phyloP scores from a whole-genome alignment of 1,140 invertebrate genomes.

The Hestina assimilis region DNA sequence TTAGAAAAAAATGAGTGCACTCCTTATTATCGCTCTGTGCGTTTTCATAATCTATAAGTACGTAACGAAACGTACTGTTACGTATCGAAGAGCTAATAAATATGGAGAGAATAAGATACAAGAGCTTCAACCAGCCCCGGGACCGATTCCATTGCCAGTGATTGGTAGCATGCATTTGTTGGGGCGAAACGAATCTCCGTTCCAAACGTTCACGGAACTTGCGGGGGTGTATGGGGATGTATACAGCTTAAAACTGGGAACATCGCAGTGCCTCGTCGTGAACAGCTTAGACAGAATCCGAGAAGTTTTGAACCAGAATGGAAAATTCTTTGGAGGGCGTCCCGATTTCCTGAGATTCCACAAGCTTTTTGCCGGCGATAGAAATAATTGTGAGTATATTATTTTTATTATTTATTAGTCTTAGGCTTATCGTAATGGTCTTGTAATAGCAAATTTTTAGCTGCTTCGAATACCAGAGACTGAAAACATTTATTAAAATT shows the following conservation, averaged over 20 bases:
- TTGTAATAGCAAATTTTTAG: too few relatives aligned
- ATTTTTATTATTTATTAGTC: not conserved
- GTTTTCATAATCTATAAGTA: conserved; percentile 51
- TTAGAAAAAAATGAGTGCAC: conserved; percentile 66
- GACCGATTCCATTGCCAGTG: conserved; percentile 84
- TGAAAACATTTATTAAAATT: too few relatives aligned
- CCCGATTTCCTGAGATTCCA: conserved; percentile 86
- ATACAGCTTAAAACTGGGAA: conserved; percentile 85
- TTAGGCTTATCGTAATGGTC: too few relatives aligned
- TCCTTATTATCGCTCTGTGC: conserved; percentile 49
- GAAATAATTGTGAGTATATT: conserved; percentile 68
- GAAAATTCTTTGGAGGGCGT: conserved; percentile 87
- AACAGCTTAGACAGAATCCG: conserved; percentile 86
- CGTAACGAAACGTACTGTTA: conserved; percentile 42
- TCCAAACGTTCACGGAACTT: conserved; percentile 85
- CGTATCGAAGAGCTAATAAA: conserved; percentile 36
- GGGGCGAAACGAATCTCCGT: conserved; percentile 82
- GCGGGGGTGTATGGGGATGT: conserved; percentile 86
- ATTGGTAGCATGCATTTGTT: conserved; percentile 86
- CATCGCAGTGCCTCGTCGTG: conserved; percentile 85
- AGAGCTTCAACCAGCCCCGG: conserved; percentile 70
- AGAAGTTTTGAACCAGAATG: conserved; percentile 89
- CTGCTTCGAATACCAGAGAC: too few relatives aligned
- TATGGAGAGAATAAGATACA: conserved; percentile 35
- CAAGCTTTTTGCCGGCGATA: conserved; percentile 63